These are phyloP conservation scores for Riptortus pedestris DNA, from an alignment of 1,140 invertebrate species.

Conservation along the genomic window DNA sequence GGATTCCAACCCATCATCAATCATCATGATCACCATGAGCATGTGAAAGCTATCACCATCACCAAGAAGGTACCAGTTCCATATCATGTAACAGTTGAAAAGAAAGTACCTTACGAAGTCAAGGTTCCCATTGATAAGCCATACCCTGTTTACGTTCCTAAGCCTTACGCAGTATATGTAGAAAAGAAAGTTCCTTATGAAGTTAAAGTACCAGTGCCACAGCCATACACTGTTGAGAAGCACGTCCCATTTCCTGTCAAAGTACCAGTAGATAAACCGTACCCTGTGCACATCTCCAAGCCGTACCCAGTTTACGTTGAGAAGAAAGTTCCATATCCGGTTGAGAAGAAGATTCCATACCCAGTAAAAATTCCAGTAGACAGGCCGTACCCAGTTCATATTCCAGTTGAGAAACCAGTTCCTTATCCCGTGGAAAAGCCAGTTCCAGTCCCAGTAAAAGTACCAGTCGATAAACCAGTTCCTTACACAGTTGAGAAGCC, in stretches of 20 bases:
- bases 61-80: slow-evolving; percentile 44
- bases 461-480: slow-evolving; percentile 43
- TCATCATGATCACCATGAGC: slow-evolving; percentile 10
- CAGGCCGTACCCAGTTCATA: slow-evolving; percentile 22
- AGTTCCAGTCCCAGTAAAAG: slow-evolving; percentile 45
- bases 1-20: slow-evolving; percentile 20
- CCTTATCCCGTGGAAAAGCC: slow-evolving; percentile 48
- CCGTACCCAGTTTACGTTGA: slow-evolving; percentile 51
- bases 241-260: slow-evolving; percentile 44
- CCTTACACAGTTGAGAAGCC: slow-evolving; percentile 45
- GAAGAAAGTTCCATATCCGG: slow-evolving; percentile 41
- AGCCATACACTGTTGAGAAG: slow-evolving; percentile 48
- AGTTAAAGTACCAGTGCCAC: slow-evolving; percentile 29
- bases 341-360: slow-evolving; percentile 54
- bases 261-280: slow-evolving; percentile 45
- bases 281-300: slow-evolving; percentile 40
- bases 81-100: slow-evolving; percentile 23
- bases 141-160: slow-evolving; percentile 44
- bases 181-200: slow-evolving; percentile 41
- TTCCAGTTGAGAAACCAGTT: slow-evolving; percentile 37
- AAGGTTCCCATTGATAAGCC: slow-evolving; percentile 47
- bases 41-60: slow-evolving; percentile 55
- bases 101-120: slow-evolving; percentile 37
- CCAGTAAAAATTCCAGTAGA: slow-evolving; percentile 38
- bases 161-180: slow-evolving; percentile 25